These are phyloP conservation scores for Catotricha subobsoleta DNA, from an alignment of 2,888 invertebrate species.

Conservation along the genomic window DNA sequence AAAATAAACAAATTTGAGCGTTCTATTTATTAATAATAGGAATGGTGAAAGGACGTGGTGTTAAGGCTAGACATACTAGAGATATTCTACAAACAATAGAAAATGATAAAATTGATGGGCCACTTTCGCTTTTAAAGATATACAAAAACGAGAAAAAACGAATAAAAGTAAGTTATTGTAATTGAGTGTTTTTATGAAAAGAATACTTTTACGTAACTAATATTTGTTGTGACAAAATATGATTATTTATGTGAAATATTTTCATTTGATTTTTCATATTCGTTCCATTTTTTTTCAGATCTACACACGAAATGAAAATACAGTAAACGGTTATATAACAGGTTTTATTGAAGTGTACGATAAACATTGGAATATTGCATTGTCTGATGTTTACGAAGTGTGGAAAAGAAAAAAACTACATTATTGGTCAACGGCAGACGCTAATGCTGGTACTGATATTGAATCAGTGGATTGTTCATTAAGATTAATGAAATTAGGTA, in stretches of 20 bases:
- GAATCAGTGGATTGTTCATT: slow-evolving; percentile 25
- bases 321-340: slow-evolving; percentile 56
- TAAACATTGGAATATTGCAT: slow-evolving; percentile 81
- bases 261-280: not conserved
- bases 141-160: slow-evolving; percentile 22
- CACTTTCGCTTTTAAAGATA: slow-evolving; percentile 39
- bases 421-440: slow-evolving; percentile 11
- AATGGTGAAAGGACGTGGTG: slow-evolving; percentile 17
- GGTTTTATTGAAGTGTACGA: slow-evolving; percentile 76
- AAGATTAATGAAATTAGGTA: slow-evolving; percentile 31
- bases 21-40: slow-evolving; percentile 19
- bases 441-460: not conserved
- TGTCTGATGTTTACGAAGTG: slow-evolving; percentile 65
- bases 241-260: not conserved
- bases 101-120: slow-evolving; percentile 33
- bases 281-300: slow-evolving; percentile 33
- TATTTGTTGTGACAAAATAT: not conserved
- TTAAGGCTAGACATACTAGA: slow-evolving; percentile 17
- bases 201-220: too few relatives aligned
- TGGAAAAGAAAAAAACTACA: slow-evolving; percentile 44
- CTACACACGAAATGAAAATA: slow-evolving; percentile 49
- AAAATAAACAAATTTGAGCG: not conserved
- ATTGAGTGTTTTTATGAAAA: too few relatives aligned
- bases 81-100: slow-evolving; percentile 38
- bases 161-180: slow-evolving; percentile 17